phyloP scores from a whole-genome alignment of 64 coral and sea anemone genomes.

The Stylophora pistillata region DNA sequence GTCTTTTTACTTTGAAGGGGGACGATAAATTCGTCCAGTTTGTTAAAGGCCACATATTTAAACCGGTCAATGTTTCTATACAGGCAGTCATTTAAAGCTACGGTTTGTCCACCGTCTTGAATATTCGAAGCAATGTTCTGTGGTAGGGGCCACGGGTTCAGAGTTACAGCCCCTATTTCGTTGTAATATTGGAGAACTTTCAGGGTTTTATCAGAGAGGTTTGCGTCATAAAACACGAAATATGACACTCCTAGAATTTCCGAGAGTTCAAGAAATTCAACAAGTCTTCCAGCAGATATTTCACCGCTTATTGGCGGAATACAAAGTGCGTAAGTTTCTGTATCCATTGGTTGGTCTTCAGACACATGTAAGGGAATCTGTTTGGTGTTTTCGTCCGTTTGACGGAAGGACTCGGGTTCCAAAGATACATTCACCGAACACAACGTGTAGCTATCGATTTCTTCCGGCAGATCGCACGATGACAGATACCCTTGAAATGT shows the following conservation, averaged over 20 bases:
- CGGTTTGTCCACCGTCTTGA: slow-evolving; percentile 40
- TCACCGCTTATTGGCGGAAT: slow-evolving; percentile 43
- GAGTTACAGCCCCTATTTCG: slow-evolving; percentile 16
- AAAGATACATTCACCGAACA: slow-evolving; percentile 26
- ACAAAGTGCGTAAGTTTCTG: slow-evolving; percentile 31
- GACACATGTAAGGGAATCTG: slow-evolving; percentile 12
- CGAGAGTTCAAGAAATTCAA: slow-evolving; percentile 60
- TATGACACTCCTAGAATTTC: slow-evolving; percentile 47
- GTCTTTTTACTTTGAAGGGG: slow-evolving; percentile 6
- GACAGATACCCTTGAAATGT: slow-evolving; percentile 34
- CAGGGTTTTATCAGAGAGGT: neutral
- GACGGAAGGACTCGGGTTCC: neutral
- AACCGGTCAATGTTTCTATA: slow-evolving; percentile 35
- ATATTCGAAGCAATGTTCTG: slow-evolving; percentile 24
- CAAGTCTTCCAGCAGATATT: neutral
- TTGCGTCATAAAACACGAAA: slow-evolving; percentile 41
- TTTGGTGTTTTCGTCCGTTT: slow-evolving; percentile 7
- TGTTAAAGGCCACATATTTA: slow-evolving; percentile 35
- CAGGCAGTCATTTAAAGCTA: slow-evolving; percentile 54
- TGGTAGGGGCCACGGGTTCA: slow-evolving; percentile 42
- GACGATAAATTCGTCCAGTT: slow-evolving; percentile 63
- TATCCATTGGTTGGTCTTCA: slow-evolving; percentile 6
- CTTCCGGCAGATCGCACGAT: slow-evolving; percentile 25
- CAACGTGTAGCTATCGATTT: slow-evolving; percentile 21
- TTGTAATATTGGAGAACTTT: slow-evolving; percentile 42